phyloP scores from a whole-genome alignment of 1,140 invertebrate genomes.

The Pseudomyrmex concolor region DNA sequence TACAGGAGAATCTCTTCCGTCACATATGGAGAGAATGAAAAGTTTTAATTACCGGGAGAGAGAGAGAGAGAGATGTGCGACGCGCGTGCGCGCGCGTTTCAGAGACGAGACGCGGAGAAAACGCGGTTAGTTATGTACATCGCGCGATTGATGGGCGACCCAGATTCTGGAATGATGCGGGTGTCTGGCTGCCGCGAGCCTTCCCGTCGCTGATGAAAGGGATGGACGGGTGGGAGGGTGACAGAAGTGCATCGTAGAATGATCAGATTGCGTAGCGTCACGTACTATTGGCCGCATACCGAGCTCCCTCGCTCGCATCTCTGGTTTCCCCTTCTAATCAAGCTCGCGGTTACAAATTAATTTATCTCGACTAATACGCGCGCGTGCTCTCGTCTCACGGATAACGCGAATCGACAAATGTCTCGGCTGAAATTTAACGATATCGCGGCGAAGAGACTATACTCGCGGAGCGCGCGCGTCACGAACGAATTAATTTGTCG shows the following conservation, averaged over 20 bases:
- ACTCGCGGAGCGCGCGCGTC: too few relatives aligned
- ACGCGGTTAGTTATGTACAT: constrained; percentile 51
- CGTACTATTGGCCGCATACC: constrained; percentile 59
- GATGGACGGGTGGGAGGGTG: constrained; percentile 9
- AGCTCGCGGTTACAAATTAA: constrained; percentile 78
- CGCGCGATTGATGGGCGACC: constrained; percentile 64
- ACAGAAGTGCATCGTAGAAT: constrained; percentile 49
- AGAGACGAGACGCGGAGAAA: neutral
- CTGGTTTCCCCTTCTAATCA: constrained; percentile 77
- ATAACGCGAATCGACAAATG: constrained; percentile 62
- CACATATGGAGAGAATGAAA: neutral
- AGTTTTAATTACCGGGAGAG: constrained; percentile 32
- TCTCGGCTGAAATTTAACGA: constrained; percentile 49
- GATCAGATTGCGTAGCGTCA: constrained; percentile 63
- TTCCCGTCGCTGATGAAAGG: constrained; percentile 57
- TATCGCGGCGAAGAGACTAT: too few relatives aligned
- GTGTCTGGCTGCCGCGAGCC: constrained; percentile 31
- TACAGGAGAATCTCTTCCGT: neutral
- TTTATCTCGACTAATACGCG: constrained; percentile 71
- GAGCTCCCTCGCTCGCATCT: constrained; percentile 33
- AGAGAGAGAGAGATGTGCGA: constrained; percentile 1
- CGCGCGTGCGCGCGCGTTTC: neutral
- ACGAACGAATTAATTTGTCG: constrained; percentile 8
- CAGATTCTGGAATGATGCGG: constrained; percentile 34
- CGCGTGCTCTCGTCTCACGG: constrained; percentile 63